These are phyloP conservation scores for Cosmia pyralina DNA, from an alignment of 2,888 invertebrate species.

Conservation along the genomic window DNA sequence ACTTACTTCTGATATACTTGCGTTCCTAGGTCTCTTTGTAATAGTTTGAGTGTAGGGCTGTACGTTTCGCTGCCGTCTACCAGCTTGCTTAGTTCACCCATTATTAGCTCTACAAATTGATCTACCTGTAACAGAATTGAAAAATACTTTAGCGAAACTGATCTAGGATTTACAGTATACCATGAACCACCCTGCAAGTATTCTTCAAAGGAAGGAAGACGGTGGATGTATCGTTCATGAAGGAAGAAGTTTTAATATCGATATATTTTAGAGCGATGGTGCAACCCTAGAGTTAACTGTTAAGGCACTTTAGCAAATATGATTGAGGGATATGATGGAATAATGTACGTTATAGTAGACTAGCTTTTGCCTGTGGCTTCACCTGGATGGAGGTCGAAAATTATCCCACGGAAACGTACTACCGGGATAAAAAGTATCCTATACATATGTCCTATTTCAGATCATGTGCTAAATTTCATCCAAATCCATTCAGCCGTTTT, in stretches of 20 bases:
- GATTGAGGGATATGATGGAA: too few relatives aligned
- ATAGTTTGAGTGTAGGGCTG: slow-evolving; percentile 92
- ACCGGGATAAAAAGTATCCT: too few relatives aligned
- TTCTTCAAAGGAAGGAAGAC: not conserved
- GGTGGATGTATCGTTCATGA: too few relatives aligned
- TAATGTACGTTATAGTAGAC: too few relatives aligned
- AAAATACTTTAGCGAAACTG: slow-evolving; percentile 1
- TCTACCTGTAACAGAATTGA: slow-evolving; percentile 75
- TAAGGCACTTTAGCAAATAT: not conserved
- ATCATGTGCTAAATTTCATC: too few relatives aligned
- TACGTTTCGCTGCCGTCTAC: slow-evolving; percentile 95
- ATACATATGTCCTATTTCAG: too few relatives aligned
- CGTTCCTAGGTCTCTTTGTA: slow-evolving; percentile 92
- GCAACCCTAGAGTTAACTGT: not conserved
- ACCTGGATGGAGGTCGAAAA: too few relatives aligned
- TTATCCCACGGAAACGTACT: too few relatives aligned
- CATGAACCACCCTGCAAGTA: not conserved
- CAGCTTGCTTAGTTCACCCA: slow-evolving; percentile 92
- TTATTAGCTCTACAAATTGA: slow-evolving; percentile 91
- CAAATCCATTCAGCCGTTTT: too few relatives aligned
- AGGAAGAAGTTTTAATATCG: not conserved
- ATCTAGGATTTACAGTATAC: not conserved
- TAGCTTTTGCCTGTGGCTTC: too few relatives aligned
- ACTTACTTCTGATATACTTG: slow-evolving; percentile 91
- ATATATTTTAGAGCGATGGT: not conserved